Percentiles rank a stretch among this genome's conserved stretches.
Evolutionary conservation across 2,797 vertebrate genomes (phyloP).

Genomic region (Coregonus suidteri): DNA sequence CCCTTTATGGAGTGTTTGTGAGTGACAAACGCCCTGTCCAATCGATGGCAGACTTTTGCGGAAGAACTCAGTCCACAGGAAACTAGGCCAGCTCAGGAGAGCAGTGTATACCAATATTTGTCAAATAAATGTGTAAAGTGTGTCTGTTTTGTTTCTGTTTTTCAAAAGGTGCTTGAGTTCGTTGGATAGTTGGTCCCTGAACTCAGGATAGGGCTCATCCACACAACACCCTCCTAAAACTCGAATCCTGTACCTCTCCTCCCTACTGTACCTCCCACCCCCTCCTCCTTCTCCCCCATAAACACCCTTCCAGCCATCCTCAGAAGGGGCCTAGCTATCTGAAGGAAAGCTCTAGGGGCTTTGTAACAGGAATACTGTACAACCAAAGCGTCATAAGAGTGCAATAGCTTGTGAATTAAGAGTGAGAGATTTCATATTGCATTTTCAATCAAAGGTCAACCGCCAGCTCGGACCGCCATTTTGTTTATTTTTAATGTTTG

Average conservation of each 20-base stretch:
- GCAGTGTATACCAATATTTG: constrained; percentile 63
- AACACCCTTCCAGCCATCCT: constrained; percentile 49
- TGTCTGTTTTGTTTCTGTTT: constrained; percentile 29
- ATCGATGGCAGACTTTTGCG: constrained; percentile 62
- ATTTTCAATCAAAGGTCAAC: constrained; percentile 59
- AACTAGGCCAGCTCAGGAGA: constrained; percentile 50
- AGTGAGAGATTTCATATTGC: constrained; percentile 67
- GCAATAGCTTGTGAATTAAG: constrained; percentile 82
- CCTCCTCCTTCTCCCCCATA: constrained; percentile 16
- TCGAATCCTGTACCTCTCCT: constrained; percentile 56
- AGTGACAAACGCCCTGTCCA: constrained; percentile 50
- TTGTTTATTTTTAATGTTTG: constrained; percentile 66
- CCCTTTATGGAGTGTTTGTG: constrained; percentile 30
- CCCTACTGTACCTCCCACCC: neutral
- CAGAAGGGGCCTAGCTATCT: constrained; percentile 54
- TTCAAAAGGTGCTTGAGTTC: constrained; percentile 47
- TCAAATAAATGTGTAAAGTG: constrained; percentile 55
- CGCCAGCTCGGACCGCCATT: neutral
- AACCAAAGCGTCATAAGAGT: constrained; percentile 77
- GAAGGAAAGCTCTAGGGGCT: constrained; percentile 76
- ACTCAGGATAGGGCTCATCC: constrained; percentile 47
- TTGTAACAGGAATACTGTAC: constrained; percentile 75
- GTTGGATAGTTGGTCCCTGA: constrained; percentile 46
- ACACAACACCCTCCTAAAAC: constrained; percentile 50
- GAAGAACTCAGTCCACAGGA: constrained; percentile 65